Percentiles rank a stretch among this genome's conserved stretches.
Evolutionary conservation across 2,113 vertebrate genomes (phyloP).

Genomic region (Dasyurus viverrinus): DNA sequence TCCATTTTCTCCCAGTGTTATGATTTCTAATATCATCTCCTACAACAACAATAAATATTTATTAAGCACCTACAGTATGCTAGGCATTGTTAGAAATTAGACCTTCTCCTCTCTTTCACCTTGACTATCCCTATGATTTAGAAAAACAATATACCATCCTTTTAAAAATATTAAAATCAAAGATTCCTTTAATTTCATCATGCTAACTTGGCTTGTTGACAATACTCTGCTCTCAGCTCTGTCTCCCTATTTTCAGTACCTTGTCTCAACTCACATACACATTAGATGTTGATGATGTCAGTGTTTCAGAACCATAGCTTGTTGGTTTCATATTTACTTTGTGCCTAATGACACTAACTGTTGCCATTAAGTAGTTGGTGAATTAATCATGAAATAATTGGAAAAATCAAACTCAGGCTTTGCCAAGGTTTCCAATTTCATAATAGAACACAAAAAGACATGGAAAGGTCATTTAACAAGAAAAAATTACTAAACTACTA

Average conservation of each 20-base stretch:
- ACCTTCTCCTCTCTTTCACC: neutral
- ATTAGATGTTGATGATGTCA: neutral
- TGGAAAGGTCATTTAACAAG: neutral
- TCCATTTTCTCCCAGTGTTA: neutral
- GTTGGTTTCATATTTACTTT: neutral
- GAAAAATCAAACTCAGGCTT: neutral
- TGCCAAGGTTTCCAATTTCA: neutral
- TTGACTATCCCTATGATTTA: neutral
- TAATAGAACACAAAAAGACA: neutral
- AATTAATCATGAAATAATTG: neutral
- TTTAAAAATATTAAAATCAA: neutral
- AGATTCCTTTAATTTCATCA: neutral
- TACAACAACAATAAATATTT: neutral
- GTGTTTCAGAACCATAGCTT: no score
- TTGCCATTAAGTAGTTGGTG: neutral
- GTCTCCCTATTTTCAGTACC: neutral
- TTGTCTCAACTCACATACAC: neutral
- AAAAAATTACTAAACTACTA: neutral
- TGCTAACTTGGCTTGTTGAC: neutral
- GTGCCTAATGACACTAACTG: no score
- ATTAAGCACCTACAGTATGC: neutral
- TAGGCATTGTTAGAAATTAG: neutral
- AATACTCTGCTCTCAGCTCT: neutral
- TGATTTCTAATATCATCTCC: neutral
- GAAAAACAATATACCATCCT: neutral